Percentiles rank a stretch among this genome's conserved stretches.
These are phyloP conservation scores for Motacilla alba DNA, from an alignment of 2,113 vertebrate genomes.

Conservation along the genomic window DNA sequence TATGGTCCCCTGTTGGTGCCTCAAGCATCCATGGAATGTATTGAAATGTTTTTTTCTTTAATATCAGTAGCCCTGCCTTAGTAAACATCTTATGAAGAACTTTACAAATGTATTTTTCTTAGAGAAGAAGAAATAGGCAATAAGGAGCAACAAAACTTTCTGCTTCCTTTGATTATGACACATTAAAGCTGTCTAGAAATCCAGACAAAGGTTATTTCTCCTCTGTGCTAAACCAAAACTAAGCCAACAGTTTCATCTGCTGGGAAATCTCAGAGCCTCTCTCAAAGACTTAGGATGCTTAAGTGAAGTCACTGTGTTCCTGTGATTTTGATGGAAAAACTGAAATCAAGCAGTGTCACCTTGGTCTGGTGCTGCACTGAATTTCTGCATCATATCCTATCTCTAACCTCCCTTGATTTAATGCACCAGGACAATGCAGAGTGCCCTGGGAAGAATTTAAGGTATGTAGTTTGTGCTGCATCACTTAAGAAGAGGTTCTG, in stretches of 20 bases:
- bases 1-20: background rate
- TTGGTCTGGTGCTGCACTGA: background rate
- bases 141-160: background rate
- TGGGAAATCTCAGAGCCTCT: background rate
- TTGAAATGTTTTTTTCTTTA: background rate
- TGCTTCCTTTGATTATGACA: background rate
- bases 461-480: background rate
- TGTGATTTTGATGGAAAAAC: background rate
- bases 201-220: background rate
- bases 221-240: background rate
- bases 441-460: background rate
- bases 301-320: background rate
- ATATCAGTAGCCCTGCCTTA: background rate
- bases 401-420: background rate
- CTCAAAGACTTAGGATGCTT: background rate
- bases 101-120: background rate
- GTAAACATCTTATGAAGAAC: background rate
- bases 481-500: background rate
- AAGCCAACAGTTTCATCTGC: background rate
- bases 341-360: background rate
- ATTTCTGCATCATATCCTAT: background rate
- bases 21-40: conserved; percentile 32
- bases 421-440: background rate
- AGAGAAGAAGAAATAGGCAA: background rate
- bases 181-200: conserved; percentile 23